A percentile compares a stretch with the other conserved stretches of the same genome.
These are phyloP conservation scores for Sphaerodactylus townsendi DNA, from an alignment of 2,113 vertebrate species.

Conservation along the genomic window DNA sequence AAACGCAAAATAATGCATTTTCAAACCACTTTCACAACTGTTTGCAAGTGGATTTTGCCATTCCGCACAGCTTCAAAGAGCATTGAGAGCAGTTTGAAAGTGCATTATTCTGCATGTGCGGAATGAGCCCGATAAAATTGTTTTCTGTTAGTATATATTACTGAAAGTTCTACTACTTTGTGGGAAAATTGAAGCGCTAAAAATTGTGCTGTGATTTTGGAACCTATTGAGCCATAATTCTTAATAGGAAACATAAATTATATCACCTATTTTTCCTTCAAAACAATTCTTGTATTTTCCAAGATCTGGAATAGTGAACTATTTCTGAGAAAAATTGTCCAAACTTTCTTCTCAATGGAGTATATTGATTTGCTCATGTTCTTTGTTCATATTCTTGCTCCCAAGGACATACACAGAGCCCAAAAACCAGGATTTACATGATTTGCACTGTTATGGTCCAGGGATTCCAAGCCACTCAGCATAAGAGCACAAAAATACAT, in stretches of 20 bases:
- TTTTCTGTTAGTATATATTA: background rate
- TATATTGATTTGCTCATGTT: conserved; percentile 14
- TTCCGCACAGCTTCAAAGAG: too few species aligned
- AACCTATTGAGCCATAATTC: background rate
- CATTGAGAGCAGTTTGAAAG: too few species aligned
- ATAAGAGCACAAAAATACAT: background rate
- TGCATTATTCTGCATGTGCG: too few species aligned
- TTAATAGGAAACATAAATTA: background rate
- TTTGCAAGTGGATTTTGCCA: too few species aligned
- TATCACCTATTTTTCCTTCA: fast-evolving
- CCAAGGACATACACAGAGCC: conserved; percentile 23
- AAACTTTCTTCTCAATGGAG: conserved; percentile 34
- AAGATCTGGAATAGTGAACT: background rate
- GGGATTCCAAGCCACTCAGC: background rate
- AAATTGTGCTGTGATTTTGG: background rate
- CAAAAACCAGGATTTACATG: background rate
- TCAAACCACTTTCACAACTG: too few species aligned
- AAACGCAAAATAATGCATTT: too few species aligned
- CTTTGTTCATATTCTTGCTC: conserved; percentile 44
- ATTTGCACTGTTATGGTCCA: background rate
- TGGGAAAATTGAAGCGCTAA: background rate
- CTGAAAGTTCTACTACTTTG: background rate
- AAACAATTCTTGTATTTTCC: background rate
- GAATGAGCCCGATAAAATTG: too few species aligned
- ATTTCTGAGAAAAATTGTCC: background rate